Evolutionary conservation across 2,888 invertebrate genomes (phyloP), one percentile per base, ranked within the genome.

Genomic region (Erynnis tages): DNA sequence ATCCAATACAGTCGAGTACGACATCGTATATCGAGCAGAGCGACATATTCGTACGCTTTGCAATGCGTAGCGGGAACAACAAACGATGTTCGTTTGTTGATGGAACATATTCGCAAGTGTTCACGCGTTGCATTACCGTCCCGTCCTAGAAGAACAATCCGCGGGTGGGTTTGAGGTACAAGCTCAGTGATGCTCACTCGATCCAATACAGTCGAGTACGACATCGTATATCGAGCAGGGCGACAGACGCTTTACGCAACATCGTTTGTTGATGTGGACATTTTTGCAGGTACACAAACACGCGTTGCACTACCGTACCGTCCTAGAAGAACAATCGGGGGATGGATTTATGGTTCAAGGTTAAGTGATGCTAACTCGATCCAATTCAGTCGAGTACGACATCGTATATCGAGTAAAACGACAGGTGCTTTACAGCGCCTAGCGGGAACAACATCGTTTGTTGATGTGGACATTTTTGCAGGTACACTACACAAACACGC

Each of bases 1-100:
- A 74, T 77, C 79, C 79, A 79, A 79, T 77, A 77, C 59, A 34
- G 23, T 23, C 17, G 16, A 47, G 13, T 21, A 19, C 1, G n/a
- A 21, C 2, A 30, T 6, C 6, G 10, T 13, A 19, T 4, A 8
- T 10, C 23, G 16, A 5, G 11, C 40, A 4, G 13, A 38, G 14
- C 16, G 16, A 41, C 4, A 38, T 13, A 16, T n/a, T 30, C 13
- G n/a, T n/a, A n/a, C n/a, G n/a, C n/a, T n/a, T n/a, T n/a, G n/a
- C n/a, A n/a, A n/a, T n/a, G n/a, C n/a, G n/a, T n/a, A n/a, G n/a
- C n/a, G n/a, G n/a, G n/a, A n/a, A n/a, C n/a, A n/a, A n/a, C n/a
- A n/a, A n/a, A n/a, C n/a, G n/a, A n/a, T n/a, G n/a, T n/a, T n/a
- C n/a, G n/a, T n/a, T n/a, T n/a, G n/a, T n/a, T n/a, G n/a, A n/a